Evolutionary conservation across 2,113 vertebrate genomes (phyloP).

Genomic region (Tragelaphus buxtoni): DNA sequence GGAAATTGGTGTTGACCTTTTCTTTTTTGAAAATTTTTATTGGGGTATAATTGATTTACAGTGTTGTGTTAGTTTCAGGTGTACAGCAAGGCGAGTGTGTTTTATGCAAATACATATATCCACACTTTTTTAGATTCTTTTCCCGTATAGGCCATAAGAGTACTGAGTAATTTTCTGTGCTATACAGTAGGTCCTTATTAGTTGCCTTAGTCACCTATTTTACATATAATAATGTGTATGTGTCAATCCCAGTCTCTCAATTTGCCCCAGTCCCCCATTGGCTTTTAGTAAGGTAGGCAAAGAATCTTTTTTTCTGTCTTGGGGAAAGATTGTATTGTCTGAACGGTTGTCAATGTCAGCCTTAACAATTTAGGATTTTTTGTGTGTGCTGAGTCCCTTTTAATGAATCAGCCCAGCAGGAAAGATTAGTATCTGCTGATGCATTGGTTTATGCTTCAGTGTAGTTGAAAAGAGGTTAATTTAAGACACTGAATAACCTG

Average conservation of each 20-base stretch:
- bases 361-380: neutral
- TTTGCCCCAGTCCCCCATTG: neutral
- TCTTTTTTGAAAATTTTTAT: neutral
- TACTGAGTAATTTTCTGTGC: neutral
- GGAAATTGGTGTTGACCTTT: neutral
- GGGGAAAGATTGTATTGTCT: neutral
- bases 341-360: neutral
- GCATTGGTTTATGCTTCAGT: neutral
- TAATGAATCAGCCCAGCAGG: neutral
- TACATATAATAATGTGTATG: neutral
- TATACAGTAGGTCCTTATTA: neutral
- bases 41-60: neutral
- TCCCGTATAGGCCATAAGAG: neutral
- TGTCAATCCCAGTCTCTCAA: neutral
- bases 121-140: neutral
- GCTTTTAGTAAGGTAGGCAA: neutral
- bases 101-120: neutral
- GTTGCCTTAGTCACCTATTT: neutral
- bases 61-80: neutral
- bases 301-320: neutral
- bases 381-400: neutral
- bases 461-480: slow-evolving; percentile 8
- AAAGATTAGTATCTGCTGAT: neutral
- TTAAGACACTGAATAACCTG: neutral
- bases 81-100: neutral